Evolutionary conservation across 2,888 invertebrate genomes (phyloP), one percentile per base, ranked within the genome.

Genomic region (Mesopsocus fuscifrons): DNA sequence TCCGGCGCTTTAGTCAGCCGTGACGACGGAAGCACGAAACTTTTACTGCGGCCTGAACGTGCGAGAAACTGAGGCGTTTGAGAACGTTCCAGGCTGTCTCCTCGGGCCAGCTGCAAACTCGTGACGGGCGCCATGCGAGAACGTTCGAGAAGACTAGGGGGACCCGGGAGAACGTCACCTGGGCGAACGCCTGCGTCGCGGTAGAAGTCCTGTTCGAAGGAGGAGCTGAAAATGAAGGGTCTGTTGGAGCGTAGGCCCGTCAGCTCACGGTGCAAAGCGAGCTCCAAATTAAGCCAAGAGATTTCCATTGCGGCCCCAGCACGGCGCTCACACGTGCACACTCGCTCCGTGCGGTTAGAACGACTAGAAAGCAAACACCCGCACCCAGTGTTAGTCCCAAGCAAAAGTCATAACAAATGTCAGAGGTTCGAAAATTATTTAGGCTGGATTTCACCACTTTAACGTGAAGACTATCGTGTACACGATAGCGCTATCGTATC

Each of bases 141-240:
- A n/a, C n/a, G n/a, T n/a, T n/a, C n/a, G n/a, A n/a, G n/a, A n/a
- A 26, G 11, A 6, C 26, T 11, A 26, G 8, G 11, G 11, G 11
- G 6, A 26, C 26, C 26, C 26, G 11, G 11, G 11, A 26, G 26
- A 26, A 26, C 26, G 26, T n/a, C n/a, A n/a, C n/a, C n/a, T n/a
- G n/a, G n/a, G n/a, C 20, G 17, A n/a, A 38, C 18, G 6, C 38
- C 38, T 3, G 38, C 38, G 20, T 38, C 38, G 20, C 38, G 17
- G 20, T 38, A 38, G 20, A 38, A 38, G 21, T 38, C 38, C 17
- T 20, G 20, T 20, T 38, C 38, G 38, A 38, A 38, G n/a, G 17
- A n/a, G 13, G 17, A n/a, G 20, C 38, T 38, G 38, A 38, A 38
- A 38, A 20, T n/a, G 20, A 21, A 38, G 20, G 20, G 13, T 38